These are phyloP conservation scores for Papilio dardanus DNA, from an alignment of 1,140 invertebrate species.

Conservation along the genomic window DNA sequence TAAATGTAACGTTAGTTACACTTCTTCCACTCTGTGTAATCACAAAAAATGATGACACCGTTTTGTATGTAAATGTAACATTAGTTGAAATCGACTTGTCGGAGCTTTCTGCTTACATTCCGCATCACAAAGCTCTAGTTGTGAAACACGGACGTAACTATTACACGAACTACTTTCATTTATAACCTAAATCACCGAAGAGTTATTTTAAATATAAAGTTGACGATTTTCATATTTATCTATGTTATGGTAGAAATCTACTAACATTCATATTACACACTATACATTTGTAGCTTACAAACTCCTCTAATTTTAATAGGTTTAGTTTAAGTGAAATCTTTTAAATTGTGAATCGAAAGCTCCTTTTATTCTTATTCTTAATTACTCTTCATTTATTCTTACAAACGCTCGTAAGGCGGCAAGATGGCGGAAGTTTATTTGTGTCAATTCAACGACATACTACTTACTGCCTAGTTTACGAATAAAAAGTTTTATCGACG, in stretches of 20 bases:
- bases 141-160: slow-evolving; percentile 13
- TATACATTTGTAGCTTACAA: too few species aligned
- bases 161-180: slow-evolving; percentile 15
- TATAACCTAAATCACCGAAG: background rate
- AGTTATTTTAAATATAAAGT: background rate
- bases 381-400: too few species aligned
- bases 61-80: slow-evolving; percentile 20
- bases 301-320: too few species aligned
- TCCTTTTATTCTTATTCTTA: too few species aligned
- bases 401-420: too few species aligned
- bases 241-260: background rate
- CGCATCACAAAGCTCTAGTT: slow-evolving; percentile 21
- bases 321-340: too few species aligned
- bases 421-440: background rate
- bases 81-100: slow-evolving; percentile 10
- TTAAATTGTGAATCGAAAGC: too few species aligned
- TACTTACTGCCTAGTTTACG: background rate
- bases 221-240: background rate
- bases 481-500: background rate
- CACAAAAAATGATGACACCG: background rate
- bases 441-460: background rate
- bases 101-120: slow-evolving; percentile 19
- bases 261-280: too few species aligned
- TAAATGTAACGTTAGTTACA: too few species aligned
- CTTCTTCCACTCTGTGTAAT: background rate